phyloP scores from a whole-genome alignment of 2,888 invertebrate species.

The Hetaerina titia region DNA sequence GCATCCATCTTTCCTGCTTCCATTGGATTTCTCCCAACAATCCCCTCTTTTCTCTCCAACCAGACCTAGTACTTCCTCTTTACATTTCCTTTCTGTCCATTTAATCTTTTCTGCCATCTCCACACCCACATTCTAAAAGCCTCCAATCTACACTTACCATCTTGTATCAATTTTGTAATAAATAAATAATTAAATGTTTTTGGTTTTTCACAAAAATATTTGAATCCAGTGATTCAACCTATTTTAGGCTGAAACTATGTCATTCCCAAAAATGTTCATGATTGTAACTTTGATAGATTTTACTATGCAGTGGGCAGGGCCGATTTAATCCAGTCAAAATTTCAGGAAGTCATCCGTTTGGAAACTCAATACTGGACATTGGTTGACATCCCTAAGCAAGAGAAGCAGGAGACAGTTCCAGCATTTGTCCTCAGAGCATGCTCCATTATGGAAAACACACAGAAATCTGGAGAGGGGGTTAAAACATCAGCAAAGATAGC shows the following conservation, averaged over 20 bases:
- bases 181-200: not conserved
- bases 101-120: no score
- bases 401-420: conserved; percentile 95
- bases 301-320: no score
- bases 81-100: not conserved
- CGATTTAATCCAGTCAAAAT: conserved; percentile 68
- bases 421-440: conserved; percentile 94
- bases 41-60: not conserved
- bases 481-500: conserved; percentile 91
- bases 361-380: conserved; percentile 97
- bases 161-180: not conserved
- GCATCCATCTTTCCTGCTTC: no score
- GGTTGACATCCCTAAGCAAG: conserved; percentile 95
- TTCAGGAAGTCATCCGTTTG: conserved; percentile 91
- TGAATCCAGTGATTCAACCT: not conserved
- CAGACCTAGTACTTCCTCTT: not conserved
- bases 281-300: no score
- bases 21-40: no score
- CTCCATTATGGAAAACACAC: conserved; percentile 94
- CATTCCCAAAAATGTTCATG: no score
- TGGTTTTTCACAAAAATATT: not conserved
- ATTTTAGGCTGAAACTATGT: no score
- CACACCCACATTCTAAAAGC: no score
- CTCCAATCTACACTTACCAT: no score
- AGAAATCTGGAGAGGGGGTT: conserved; percentile 92